Percentiles rank a stretch among this genome's conserved stretches.
phyloP scores from a whole-genome alignment of 2,797 vertebrate species.

The Amniataba percoides region DNA sequence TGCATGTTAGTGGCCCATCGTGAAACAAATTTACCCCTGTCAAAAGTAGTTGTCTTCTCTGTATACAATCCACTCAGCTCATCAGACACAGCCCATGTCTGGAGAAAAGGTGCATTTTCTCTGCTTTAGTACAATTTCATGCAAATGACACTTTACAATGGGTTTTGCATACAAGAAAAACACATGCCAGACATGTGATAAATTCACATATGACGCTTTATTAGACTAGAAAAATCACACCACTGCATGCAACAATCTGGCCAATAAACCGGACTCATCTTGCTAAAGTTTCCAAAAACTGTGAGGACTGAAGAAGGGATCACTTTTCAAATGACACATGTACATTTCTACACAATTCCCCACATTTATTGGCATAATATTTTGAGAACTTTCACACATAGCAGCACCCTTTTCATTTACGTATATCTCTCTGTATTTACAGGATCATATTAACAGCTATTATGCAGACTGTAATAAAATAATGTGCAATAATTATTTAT shows the following conservation, averaged over 20 bases:
- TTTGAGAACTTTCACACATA: neutral
- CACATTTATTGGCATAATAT: neutral
- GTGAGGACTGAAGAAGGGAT: neutral
- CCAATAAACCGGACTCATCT: neutral
- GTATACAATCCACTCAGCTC: neutral
- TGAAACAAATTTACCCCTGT: neutral
- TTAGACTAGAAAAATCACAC: neutral
- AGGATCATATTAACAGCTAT: neutral
- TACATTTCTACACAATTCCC: neutral
- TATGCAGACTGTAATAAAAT: slow-evolving; percentile 1
- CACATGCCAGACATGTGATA: neutral
- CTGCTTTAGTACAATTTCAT: neutral
- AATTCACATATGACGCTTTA: neutral
- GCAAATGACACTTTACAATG: neutral
- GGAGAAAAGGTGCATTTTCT: neutral
- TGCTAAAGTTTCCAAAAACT: neutral
- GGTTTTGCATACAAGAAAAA: neutral
- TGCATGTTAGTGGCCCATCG: neutral
- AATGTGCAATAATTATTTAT: neutral
- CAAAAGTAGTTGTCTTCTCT: neutral
- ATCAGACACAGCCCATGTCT: neutral
- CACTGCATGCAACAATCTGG: neutral
- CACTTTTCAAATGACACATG: neutral
- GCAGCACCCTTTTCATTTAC: neutral
- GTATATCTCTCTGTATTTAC: neutral